Evolutionary conservation across 2,113 vertebrate species (phyloP), one percentile per base, ranked within the genome.

Genomic region (Argyrosomus japonicus): DNA sequence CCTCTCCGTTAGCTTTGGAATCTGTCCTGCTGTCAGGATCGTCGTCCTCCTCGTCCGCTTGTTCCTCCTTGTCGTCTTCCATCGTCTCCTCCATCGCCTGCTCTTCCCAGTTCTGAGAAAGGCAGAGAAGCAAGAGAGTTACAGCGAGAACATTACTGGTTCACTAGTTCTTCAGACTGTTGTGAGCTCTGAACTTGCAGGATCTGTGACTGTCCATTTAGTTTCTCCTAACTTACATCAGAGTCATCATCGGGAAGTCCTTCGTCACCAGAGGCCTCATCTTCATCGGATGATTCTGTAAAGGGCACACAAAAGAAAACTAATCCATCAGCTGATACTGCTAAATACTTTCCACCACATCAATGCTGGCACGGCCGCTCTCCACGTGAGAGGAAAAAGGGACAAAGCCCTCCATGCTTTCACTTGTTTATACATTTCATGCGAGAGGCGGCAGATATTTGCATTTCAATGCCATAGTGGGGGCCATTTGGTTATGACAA

Each of bases 1-100:
- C 99, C 85, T 99, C 98, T 14, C 97, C 97, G 32, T 98, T 99
- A 2, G 96, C 93, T 93, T 98, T 98, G 84, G 97, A 97, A 84
- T 97, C 96, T 82, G 94, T 95, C 78, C 94, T 93, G 91, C 85
- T 91, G 25, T 96, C 96, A 7, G 94, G 91, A 23, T 97, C 32
- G 6, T 36, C 32, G 1, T 36, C 96, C 11, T 95, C 91, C 0
- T 96, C 83, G 11, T 89, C 80, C 1, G 74, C 75, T 43, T 82
- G 53, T 2, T 40, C 60, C 36, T 88, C 77, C 9, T 90, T 88
- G 17, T 95, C 95, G 3, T 95, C 95, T 53, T 94, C 93, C 17
- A 83, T 90, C 3, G 75, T 89, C 48, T 92, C 88, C 19, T 97
- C 93, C 17, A 83, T 90, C 3, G 75, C 90, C 48, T 92, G 88